Evolutionary conservation across 2,888 invertebrate species (phyloP).

Genomic region (Pasiphila rectangulata): DNA sequence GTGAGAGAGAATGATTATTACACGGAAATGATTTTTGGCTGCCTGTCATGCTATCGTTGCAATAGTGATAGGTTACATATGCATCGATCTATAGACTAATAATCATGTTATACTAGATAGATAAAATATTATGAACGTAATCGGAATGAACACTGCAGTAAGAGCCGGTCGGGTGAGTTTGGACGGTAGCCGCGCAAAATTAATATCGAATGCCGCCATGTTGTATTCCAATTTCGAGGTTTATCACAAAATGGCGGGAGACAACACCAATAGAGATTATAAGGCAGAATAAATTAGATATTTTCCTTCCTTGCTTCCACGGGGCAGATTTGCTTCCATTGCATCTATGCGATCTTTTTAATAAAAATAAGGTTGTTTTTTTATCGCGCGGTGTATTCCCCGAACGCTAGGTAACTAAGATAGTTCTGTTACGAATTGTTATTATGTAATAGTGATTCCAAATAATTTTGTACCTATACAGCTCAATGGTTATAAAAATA

Average conservation of each 20-base stretch:
- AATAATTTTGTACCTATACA: slow-evolving; percentile 67
- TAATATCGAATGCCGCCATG: slow-evolving; percentile 32
- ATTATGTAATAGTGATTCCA: slow-evolving; percentile 60
- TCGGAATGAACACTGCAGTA: too few relatives aligned
- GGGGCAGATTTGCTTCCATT: slow-evolving; percentile 57
- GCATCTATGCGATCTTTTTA: slow-evolving; percentile 38
- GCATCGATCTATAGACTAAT: slow-evolving; percentile 22
- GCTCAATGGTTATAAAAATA: slow-evolving; percentile 54
- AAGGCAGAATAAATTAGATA: slow-evolving; percentile 57
- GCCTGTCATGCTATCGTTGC: slow-evolving; percentile 7
- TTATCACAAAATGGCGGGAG: slow-evolving; percentile 50
- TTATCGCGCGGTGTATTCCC: slow-evolving; percentile 41
- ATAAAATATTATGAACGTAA: slow-evolving; percentile 22
- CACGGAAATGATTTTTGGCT: slow-evolving; percentile 1
- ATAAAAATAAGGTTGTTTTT: slow-evolving; percentile 34
- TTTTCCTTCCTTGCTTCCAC: slow-evolving; percentile 55
- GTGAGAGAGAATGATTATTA: neutral
- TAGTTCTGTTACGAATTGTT: slow-evolving; percentile 56
- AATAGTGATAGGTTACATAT: slow-evolving; percentile 13
- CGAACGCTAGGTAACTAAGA: slow-evolving; percentile 57
- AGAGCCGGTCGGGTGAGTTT: slow-evolving; percentile 7
- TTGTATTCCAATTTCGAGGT: slow-evolving; percentile 36
- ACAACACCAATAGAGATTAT: slow-evolving; percentile 58
- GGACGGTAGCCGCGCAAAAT: slow-evolving; percentile 1
- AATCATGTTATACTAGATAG: slow-evolving; percentile 13